phyloP scores from a whole-genome alignment of 2,113 vertebrate genomes.

The Coptodon rendalli region DNA sequence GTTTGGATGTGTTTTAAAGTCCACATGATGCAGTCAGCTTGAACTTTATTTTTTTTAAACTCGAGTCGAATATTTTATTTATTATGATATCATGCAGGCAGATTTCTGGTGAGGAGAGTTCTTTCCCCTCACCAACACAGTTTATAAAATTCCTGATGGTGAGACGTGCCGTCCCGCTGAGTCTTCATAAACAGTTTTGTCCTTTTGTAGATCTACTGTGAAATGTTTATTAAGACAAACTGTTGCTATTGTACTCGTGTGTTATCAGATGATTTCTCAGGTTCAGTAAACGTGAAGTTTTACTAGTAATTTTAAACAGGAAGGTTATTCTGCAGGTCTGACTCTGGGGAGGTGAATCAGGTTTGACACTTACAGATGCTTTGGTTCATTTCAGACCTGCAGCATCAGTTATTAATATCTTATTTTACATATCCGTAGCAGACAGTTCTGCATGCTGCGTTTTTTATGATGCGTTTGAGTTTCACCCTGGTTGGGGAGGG shows the following conservation, averaged over 20 bases:
- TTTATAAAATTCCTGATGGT: background rate
- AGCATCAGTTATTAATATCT: background rate
- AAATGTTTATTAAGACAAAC: background rate
- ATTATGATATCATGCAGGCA: background rate
- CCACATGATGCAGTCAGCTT: background rate
- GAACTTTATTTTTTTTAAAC: background rate
- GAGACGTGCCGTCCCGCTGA: background rate
- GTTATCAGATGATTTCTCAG: background rate
- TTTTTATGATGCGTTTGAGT: background rate
- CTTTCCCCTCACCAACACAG: background rate
- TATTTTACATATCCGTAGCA: background rate
- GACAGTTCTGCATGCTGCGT: background rate
- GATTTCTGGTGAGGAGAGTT: background rate
- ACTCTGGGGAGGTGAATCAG: background rate
- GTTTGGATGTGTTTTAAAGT: rapidly evolving
- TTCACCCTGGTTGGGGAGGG: rapidly evolving
- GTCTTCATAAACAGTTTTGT: background rate
- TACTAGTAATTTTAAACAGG: background rate
- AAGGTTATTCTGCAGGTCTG: background rate
- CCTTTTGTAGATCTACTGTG: background rate
- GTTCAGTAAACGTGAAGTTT: background rate
- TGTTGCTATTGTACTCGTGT: background rate
- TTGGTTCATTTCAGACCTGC: background rate
- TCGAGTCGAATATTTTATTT: rapidly evolving
- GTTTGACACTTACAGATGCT: background rate